Evolutionary conservation across 2,797 vertebrate genomes (phyloP), one percentile per base, ranked within the genome.

Genomic region (Syngnathus acus): DNA sequence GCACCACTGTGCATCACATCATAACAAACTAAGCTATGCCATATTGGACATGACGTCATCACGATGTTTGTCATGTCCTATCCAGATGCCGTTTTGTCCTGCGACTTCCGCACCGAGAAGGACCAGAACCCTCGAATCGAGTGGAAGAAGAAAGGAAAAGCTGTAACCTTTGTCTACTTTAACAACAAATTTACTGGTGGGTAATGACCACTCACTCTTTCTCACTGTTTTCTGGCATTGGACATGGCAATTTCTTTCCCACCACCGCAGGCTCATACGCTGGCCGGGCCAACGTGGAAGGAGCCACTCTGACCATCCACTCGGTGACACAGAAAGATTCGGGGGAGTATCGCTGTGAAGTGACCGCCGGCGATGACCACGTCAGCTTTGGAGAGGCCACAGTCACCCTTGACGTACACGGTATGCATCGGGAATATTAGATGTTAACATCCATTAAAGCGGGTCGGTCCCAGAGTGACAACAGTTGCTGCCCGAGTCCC

Each of bases 331-430:
- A 94, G 87, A 92, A 84, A 10, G 96, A 98, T 83, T 92, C 95
- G 0, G 96, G 94, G 38, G 91, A 91, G 37, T 98, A 98, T 58
- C 94, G 94, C 58, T 98, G 97, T 70, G 96, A 99, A 90, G 91
- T 99, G 72, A 96, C 93, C 0, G 94, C 92, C 54, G 88, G 88
- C 0, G 83, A 90, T 8, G 94, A 98, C 80, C 86, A 91, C 65
- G 82, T 87, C 23, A 93, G 32, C 70, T 87, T 98, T n/a, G 92
- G 93, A 72, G 95, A 98, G 76, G 86, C 91, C 19, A 89, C 77
- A 0, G 83, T 99, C 14, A 90, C 82, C 43, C 93, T 99, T 32
- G 90, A 81, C 70, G 94, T 98, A 51, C 75, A 96, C 21, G 95
- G 96, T 96, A 91, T 1, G 17, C 58, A 5, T 54, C 43, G 9